These are phyloP conservation scores for Oenanthe melanoleuca DNA, from an alignment of 2,113 vertebrate species.

Conservation along the genomic window DNA sequence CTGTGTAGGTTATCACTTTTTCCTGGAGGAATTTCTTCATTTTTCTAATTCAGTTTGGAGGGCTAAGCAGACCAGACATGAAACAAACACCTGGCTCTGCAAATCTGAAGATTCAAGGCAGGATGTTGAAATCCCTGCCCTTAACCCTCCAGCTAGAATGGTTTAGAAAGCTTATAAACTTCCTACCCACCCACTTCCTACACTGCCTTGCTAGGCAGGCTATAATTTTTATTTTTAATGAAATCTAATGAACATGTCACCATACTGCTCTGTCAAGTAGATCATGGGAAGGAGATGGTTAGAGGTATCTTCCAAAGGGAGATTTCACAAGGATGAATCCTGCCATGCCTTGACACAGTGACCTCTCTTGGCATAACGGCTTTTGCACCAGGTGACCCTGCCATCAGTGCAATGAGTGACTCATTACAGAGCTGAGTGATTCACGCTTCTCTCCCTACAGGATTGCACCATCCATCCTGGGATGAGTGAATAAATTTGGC, in stretches of 20 bases:
- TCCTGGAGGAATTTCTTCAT: neutral
- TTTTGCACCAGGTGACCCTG: conserved; percentile 3
- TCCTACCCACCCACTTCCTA: conserved; percentile 42
- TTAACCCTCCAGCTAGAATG: neutral
- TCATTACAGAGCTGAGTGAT: neutral
- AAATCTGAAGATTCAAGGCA: neutral
- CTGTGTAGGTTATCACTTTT: neutral
- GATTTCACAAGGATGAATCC: neutral
- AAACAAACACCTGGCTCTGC: neutral
- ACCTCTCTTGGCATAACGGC: neutral
- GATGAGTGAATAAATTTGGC: neutral
- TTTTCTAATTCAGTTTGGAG: neutral
- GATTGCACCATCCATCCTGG: conserved; percentile 19
- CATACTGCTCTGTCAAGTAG: neutral
- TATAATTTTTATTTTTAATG: conserved; percentile 38
- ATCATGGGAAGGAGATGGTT: neutral
- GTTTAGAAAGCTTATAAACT: conserved; percentile 17
- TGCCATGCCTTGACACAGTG: neutral
- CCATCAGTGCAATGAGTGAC: neutral
- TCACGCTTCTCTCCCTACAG: neutral
- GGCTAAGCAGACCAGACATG: neutral
- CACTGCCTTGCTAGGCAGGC: neutral
- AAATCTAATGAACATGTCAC: neutral
- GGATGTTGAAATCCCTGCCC: neutral
- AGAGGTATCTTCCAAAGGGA: neutral